These are phyloP conservation scores for Isaurus tuberculatus DNA, from an alignment of 92 coral and sea anemone genomes.

Conservation along the genomic window DNA sequence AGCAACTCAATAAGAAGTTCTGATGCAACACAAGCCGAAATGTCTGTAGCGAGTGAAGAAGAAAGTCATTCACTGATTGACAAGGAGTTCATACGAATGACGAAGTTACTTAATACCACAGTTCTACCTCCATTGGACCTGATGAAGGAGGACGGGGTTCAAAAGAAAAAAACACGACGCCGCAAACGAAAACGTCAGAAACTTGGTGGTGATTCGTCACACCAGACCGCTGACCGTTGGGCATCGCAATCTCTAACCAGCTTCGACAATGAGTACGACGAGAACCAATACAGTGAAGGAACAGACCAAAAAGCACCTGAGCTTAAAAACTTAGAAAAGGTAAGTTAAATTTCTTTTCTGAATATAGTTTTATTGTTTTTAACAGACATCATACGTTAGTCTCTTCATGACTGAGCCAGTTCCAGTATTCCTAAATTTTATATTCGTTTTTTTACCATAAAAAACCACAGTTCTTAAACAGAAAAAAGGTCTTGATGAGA, in stretches of 20 bases:
- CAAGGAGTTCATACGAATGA: not conserved
- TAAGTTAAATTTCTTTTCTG: not conserved
- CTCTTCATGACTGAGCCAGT: not conserved
- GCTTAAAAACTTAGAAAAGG: not conserved
- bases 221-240: not conserved
- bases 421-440: no score
- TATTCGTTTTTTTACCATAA: no score
- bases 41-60: not conserved
- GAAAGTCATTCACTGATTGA: not conserved
- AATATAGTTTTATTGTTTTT: not conserved
- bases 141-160: not conserved
- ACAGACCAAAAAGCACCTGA: no score
- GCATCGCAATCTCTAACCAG: not conserved
- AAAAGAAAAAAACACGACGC: not conserved
- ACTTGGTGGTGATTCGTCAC: not conserved
- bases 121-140: not conserved
- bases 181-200: not conserved
- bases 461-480: no score
- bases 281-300: not conserved
- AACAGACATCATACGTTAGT: not conserved
- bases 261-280: slow-evolving; percentile 1
- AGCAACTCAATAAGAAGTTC: not conserved
- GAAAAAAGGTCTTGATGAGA: no score
- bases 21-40: not conserved
- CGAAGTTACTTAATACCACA: not conserved